phyloP scores from a whole-genome alignment of 2,797 vertebrate species.

The Enteromius treurensis region DNA sequence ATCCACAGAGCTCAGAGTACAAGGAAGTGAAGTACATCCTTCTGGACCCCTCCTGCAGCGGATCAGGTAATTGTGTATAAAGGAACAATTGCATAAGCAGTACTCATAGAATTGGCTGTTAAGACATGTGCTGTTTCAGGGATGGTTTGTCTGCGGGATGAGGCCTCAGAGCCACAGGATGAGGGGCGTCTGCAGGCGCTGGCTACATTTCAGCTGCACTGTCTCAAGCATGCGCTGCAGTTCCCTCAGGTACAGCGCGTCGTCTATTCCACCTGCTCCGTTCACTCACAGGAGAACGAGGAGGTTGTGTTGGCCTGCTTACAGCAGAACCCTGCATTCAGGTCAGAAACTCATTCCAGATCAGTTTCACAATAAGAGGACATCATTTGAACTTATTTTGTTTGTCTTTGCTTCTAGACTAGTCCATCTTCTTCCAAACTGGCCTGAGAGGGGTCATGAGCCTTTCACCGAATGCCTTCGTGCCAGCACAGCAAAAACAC shows the following conservation, averaged over 20 bases:
- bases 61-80: slow-evolving; percentile 83
- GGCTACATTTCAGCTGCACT: slow-evolving; percentile 86
- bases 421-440: slow-evolving; percentile 79
- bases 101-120: background rate
- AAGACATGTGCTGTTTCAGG: slow-evolving; percentile 71
- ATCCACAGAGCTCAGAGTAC: slow-evolving; percentile 78
- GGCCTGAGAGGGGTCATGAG: slow-evolving; percentile 85
- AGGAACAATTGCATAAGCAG: background rate
- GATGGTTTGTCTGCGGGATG: slow-evolving; percentile 78
- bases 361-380: background rate
- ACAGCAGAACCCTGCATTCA: slow-evolving; percentile 78
- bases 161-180: slow-evolving; percentile 50
- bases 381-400: background rate
- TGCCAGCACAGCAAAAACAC: slow-evolving; percentile 79
- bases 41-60: slow-evolving; percentile 95
- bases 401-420: slow-evolving; percentile 72
- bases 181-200: slow-evolving; percentile 79
- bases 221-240: slow-evolving; percentile 81
- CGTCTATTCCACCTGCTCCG: slow-evolving; percentile 93
- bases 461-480: slow-evolving; percentile 86
- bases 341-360: slow-evolving; percentile 69
- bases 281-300: slow-evolving; percentile 90
- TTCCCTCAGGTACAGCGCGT: slow-evolving; percentile 85
- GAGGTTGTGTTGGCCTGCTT: slow-evolving; percentile 82
- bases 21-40: slow-evolving; percentile 84